These are phyloP conservation scores for Rhombomys opimus DNA, from an alignment of 2,113 vertebrate genomes.

Conservation along the genomic window DNA sequence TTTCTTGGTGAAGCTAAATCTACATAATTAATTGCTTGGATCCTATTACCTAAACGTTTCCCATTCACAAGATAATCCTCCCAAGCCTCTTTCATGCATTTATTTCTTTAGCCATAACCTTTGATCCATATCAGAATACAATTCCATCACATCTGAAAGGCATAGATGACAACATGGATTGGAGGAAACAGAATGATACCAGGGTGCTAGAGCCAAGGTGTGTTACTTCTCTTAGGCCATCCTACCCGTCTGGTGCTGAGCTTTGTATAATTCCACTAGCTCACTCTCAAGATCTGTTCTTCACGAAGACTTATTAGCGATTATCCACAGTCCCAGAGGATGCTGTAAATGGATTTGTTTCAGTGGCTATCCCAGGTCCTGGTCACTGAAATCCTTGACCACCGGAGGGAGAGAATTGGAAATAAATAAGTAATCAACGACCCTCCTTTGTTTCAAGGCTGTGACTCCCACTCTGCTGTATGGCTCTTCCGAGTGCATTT, in stretches of 20 bases:
- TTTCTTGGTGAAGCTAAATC: constrained; percentile 26
- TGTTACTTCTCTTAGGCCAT: background rate
- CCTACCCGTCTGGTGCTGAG: background rate
- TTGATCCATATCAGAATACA: constrained; percentile 38
- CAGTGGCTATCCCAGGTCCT: background rate
- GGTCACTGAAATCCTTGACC: constrained; percentile 49
- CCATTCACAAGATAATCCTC: constrained; percentile 16
- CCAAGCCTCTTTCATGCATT: background rate
- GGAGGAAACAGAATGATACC: constrained; percentile 2
- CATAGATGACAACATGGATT: background rate
- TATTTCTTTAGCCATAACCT: constrained; percentile 23
- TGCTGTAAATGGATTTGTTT: constrained; percentile 74
- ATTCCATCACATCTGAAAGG: background rate
- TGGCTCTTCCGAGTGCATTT: background rate
- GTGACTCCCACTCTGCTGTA: constrained; percentile 6
- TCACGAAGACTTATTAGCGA: constrained; percentile 55
- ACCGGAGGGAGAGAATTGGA: constrained; percentile 42
- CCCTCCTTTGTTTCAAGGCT: constrained; percentile 73
- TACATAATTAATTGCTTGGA: background rate
- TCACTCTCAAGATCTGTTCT: constrained; percentile 29
- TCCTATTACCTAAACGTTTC: constrained; percentile 17
- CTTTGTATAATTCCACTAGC: background rate
- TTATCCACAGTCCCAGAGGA: constrained; percentile 51
- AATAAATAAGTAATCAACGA: constrained; percentile 25
- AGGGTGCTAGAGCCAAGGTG: background rate